Percentiles rank a stretch among this genome's conserved stretches.
phyloP scores from a whole-genome alignment of 2,888 invertebrate species.

The Tinea pellionella region DNA sequence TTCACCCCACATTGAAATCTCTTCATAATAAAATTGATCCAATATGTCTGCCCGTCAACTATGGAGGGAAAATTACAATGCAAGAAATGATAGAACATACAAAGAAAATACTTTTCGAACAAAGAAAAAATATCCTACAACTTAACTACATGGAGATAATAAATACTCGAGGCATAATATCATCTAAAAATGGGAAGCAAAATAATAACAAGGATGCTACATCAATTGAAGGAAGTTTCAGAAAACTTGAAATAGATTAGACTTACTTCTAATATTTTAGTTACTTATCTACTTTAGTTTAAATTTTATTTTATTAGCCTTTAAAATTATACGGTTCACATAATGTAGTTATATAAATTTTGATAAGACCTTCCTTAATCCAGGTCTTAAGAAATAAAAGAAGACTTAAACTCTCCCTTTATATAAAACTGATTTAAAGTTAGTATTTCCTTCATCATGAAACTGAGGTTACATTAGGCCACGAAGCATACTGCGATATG shows the following conservation, averaged over 20 bases:
- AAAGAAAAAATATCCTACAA: slow-evolving; percentile 68
- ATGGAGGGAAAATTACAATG: slow-evolving; percentile 78
- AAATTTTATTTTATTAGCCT: neutral
- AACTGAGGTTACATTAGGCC: too few species aligned
- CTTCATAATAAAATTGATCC: slow-evolving; percentile 71
- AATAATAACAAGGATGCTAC: slow-evolving; percentile 35
- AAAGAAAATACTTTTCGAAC: slow-evolving; percentile 70
- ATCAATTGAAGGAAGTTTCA: slow-evolving; percentile 72
- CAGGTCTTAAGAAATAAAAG: too few species aligned
- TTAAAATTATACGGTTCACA: too few species aligned
- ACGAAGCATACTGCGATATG: too few species aligned
- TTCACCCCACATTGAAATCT: slow-evolving; percentile 69
- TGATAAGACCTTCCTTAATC: too few species aligned
- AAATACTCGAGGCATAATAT: slow-evolving; percentile 68
- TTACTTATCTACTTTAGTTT: neutral
- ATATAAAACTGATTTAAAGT: too few species aligned
- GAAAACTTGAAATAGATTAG: slow-evolving; percentile 77
- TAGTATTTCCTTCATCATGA: too few species aligned
- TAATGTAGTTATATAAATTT: too few species aligned
- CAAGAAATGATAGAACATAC: slow-evolving; percentile 79
- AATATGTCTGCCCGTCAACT: slow-evolving; percentile 75
- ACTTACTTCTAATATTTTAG: slow-evolving; percentile 14
- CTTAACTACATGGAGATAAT: slow-evolving; percentile 75
- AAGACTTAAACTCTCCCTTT: too few species aligned
- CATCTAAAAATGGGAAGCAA: slow-evolving; percentile 32